Conservation (phyloP, 2,797 vertebrate genomes). For the Chanos chanos region DNA sequence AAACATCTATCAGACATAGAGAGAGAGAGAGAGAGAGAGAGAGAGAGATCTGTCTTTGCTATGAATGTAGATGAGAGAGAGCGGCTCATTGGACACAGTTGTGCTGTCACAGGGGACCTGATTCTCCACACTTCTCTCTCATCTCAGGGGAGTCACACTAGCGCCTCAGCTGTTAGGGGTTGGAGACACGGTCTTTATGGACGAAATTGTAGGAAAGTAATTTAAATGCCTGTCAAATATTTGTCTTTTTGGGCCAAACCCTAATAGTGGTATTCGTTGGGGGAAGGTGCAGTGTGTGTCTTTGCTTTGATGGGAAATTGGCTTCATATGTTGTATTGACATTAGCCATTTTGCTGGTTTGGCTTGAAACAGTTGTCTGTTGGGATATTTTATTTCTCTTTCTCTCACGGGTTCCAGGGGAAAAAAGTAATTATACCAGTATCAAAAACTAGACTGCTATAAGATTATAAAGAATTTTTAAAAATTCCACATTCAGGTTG, state of each 20-base stretch:
- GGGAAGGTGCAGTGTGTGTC: neutral
- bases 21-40: neutral
- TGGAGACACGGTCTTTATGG: neutral
- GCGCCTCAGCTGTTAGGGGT: neutral
- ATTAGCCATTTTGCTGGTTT: neutral
- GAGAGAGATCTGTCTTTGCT: slow-evolving; percentile 3
- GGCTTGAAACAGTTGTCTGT: neutral
- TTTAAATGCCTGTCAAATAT: slow-evolving; percentile 19
- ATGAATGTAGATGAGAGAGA: slow-evolving; percentile 11
- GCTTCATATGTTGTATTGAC: neutral
- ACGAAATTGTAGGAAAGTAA: neutral
- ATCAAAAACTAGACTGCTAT: neutral
- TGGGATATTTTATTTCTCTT: neutral
- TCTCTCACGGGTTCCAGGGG: neutral
- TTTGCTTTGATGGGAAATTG: slow-evolving; percentile 8
- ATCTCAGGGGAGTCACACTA: neutral
- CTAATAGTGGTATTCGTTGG: neutral
- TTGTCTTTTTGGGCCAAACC: neutral
- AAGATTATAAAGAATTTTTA: neutral
- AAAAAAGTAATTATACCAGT: neutral
- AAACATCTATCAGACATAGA: no score
- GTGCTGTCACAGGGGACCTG: neutral
- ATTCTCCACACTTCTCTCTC: slow-evolving; percentile 12
- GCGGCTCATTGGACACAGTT: slow-evolving; percentile 1
- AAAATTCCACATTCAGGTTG: no score